Conservation (phyloP, 2,888 invertebrate genomes). For the Eristalis pertinax region DNA sequence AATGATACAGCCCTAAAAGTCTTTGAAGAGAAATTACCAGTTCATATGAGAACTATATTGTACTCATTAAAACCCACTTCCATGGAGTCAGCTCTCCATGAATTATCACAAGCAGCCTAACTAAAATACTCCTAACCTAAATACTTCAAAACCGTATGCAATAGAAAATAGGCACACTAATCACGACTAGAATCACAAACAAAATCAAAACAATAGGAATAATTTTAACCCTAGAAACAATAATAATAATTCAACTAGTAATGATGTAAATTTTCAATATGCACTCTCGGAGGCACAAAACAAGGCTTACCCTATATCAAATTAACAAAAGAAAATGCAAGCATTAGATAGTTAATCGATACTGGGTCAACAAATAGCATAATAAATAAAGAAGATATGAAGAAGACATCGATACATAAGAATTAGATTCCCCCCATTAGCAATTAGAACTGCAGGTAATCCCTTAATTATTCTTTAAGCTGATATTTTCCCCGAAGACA, state of each 20-base stretch:
- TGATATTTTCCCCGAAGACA: conserved; percentile 5
- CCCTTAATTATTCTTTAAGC: neutral
- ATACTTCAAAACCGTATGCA: neutral
- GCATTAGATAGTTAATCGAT: neutral
- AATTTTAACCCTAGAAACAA: neutral
- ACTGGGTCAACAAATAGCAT: conserved; percentile 14
- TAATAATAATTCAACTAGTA: neutral
- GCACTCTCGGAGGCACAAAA: neutral
- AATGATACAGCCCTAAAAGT: no score
- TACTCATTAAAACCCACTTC: no score
- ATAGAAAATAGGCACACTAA: neutral
- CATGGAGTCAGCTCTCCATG: no score
- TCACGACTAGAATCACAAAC: neutral
- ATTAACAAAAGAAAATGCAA: conserved; percentile 3
- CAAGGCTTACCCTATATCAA: neutral
- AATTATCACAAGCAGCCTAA: no score
- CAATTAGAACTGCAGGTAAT: neutral
- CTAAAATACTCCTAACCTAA: no score
- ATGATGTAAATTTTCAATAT: neutral
- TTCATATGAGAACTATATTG: no score
- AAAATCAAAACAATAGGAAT: neutral
- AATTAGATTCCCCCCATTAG: neutral
- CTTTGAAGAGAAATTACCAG: no score
- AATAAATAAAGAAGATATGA: neutral
- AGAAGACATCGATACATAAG: neutral